These are phyloP conservation scores for Sminthurides aquaticus DNA, from an alignment of 2,888 invertebrate genomes.

Conservation along the genomic window DNA sequence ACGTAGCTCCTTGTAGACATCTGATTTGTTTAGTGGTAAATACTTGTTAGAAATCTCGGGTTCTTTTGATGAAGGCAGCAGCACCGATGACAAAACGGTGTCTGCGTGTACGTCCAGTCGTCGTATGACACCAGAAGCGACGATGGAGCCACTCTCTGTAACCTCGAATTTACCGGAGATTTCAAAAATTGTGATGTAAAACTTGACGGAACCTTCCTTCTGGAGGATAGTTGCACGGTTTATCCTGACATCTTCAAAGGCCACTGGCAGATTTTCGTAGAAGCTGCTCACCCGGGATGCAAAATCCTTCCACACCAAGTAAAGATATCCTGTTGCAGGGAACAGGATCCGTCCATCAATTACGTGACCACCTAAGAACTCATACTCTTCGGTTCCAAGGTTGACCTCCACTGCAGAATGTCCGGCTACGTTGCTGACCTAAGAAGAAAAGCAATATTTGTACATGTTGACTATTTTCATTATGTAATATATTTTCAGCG, in stretches of 20 bases:
- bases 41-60: background rate
- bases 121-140: conserved; percentile 46
- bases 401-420: conserved; percentile 15
- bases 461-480: no score
- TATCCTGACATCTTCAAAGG: conserved; percentile 77
- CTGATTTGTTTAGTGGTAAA: conserved; percentile 30
- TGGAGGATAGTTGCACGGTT: conserved; percentile 73
- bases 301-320: conserved; percentile 70
- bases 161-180: conserved; percentile 58
- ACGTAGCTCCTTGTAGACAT: conserved; percentile 47
- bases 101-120: conserved; percentile 20
- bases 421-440: no score
- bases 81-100: conserved; percentile 14
- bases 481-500: no score
- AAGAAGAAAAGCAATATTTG: no score
- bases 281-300: conserved; percentile 61
- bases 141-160: conserved; percentile 46
- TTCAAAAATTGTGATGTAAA: conserved; percentile 71
- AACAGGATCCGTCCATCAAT: conserved; percentile 85
- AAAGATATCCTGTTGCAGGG: conserved; percentile 90
- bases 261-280: conserved; percentile 64
- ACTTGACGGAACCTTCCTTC: conserved; percentile 60
- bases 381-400: conserved; percentile 57
- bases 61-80: background rate
- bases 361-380: conserved; percentile 68